Evolutionary conservation across 2,797 vertebrate species (phyloP).

Genomic region (Telmatherina bonti): DNA sequence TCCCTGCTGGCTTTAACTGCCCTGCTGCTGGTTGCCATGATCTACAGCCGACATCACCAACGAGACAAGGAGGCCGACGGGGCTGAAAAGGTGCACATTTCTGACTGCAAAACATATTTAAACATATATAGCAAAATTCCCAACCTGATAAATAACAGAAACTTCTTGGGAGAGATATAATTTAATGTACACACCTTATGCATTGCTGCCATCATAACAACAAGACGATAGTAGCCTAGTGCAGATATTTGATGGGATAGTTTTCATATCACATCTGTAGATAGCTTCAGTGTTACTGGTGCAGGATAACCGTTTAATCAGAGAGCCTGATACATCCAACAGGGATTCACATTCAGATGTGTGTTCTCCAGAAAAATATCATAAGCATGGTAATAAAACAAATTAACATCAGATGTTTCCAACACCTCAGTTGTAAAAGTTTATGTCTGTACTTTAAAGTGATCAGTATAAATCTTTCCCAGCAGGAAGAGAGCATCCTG

Average conservation of each 20-base stretch:
- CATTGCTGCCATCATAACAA: not conserved
- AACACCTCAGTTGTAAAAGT: not conserved
- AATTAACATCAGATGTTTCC: not conserved
- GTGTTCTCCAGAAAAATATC: not conserved
- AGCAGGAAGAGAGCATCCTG: constrained; percentile 87
- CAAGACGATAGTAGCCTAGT: not conserved
- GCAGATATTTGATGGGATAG: not conserved
- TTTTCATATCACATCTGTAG: not conserved
- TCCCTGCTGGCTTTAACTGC: constrained; percentile 89
- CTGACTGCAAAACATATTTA: constrained; percentile 10
- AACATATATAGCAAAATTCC: not conserved
- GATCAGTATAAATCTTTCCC: constrained; percentile 14
- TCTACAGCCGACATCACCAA: constrained; percentile 87
- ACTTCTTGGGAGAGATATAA: not conserved
- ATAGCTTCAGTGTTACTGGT: not conserved
- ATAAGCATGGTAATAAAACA: not conserved
- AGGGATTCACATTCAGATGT: not conserved
- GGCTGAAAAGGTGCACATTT: constrained; percentile 74
- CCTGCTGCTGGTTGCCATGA: constrained; percentile 88
- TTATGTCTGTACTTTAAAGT: not conserved
- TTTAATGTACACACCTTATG: not conserved
- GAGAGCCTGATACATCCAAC: not conserved
- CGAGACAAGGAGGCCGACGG: constrained; percentile 81
- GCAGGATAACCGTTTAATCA: not conserved
- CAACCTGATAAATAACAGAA: not conserved